phyloP scores from a whole-genome alignment of 2,113 vertebrate genomes.

The Catharus fuscescens region DNA sequence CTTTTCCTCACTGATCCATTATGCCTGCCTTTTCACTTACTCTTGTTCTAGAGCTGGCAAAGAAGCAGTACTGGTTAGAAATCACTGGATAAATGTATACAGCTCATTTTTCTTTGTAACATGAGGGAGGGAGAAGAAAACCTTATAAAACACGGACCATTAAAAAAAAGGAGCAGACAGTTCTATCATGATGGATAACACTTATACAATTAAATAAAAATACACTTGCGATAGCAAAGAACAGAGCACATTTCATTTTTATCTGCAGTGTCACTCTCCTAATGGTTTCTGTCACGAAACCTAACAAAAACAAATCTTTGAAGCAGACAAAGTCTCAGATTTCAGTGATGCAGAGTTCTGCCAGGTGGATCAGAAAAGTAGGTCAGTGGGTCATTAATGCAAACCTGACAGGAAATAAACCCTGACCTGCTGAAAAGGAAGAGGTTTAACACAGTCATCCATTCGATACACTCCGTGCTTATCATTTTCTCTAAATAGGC shows the following conservation, averaged over 20 bases:
- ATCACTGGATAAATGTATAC: slow-evolving; percentile 29
- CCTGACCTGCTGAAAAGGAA: not conserved
- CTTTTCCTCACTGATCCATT: slow-evolving; percentile 61
- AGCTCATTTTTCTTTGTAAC: slow-evolving; percentile 62
- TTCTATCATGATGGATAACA: slow-evolving; percentile 35
- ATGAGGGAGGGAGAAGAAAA: slow-evolving; percentile 20
- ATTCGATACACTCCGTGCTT: not conserved
- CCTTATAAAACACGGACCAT: not conserved
- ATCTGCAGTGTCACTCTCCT: slow-evolving; percentile 44
- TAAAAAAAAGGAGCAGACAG: not conserved
- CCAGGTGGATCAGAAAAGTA: slow-evolving; percentile 68
- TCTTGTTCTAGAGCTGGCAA: slow-evolving; percentile 1
- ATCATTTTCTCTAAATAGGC: not conserved
- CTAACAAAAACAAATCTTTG: slow-evolving; percentile 48
- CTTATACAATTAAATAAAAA: slow-evolving; percentile 56
- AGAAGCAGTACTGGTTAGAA: slow-evolving; percentile 1
- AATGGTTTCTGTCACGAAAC: slow-evolving; percentile 61
- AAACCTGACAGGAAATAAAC: slow-evolving; percentile 47
- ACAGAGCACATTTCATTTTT: slow-evolving; percentile 29
- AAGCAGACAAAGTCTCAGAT: slow-evolving; percentile 13
- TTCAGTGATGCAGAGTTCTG: slow-evolving; percentile 35
- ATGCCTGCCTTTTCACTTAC: slow-evolving; percentile 43
- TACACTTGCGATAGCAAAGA: not conserved
- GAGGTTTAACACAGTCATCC: not conserved
- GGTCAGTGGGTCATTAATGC: slow-evolving; percentile 75